A percentile compares a stretch with the other conserved stretches of the same genome.
Evolutionary conservation across 2,797 vertebrate species (phyloP).

Genomic region (Austrolebias charrua): DNA sequence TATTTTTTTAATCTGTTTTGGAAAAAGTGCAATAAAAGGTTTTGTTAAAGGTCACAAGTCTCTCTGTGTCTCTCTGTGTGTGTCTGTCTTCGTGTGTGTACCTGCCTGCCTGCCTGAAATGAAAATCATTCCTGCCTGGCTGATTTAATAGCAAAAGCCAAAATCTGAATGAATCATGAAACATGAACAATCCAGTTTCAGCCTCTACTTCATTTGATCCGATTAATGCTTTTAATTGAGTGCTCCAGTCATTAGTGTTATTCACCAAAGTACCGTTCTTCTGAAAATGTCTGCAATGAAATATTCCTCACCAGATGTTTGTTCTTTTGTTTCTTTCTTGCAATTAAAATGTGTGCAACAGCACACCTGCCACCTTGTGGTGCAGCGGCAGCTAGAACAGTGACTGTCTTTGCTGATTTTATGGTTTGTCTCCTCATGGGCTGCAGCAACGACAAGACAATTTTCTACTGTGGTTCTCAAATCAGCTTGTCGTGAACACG

Average conservation of each 20-base stretch:
- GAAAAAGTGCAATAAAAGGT: too few relatives aligned
- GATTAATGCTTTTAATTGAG: constrained; percentile 19
- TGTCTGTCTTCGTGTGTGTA: too few relatives aligned
- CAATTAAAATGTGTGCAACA: constrained; percentile 11
- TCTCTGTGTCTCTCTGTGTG: too few relatives aligned
- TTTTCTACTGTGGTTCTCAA: constrained; percentile 62
- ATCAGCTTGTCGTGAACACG: constrained; percentile 36
- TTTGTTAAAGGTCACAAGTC: too few relatives aligned
- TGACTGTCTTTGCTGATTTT: constrained; percentile 50
- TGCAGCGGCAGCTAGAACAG: constrained; percentile 21
- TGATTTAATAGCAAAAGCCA: neutral
- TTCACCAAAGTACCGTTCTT: too few relatives aligned
- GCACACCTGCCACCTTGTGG: constrained; percentile 4
- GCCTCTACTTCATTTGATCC: constrained; percentile 2
- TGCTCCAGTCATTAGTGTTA: neutral
- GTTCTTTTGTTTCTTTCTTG: constrained; percentile 11
- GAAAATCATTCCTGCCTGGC: too few relatives aligned
- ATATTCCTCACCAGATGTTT: neutral
- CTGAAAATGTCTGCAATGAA: too few relatives aligned
- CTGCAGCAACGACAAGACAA: constrained; percentile 42
- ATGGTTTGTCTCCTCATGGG: constrained; percentile 30
- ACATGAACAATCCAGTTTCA: constrained; percentile 1
- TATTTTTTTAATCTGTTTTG: too few relatives aligned
- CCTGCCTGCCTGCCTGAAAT: too few relatives aligned
- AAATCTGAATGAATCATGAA: constrained; percentile 24